phyloP scores from a whole-genome alignment of 2,888 invertebrate species.

The Hanleya hanleyi region DNA sequence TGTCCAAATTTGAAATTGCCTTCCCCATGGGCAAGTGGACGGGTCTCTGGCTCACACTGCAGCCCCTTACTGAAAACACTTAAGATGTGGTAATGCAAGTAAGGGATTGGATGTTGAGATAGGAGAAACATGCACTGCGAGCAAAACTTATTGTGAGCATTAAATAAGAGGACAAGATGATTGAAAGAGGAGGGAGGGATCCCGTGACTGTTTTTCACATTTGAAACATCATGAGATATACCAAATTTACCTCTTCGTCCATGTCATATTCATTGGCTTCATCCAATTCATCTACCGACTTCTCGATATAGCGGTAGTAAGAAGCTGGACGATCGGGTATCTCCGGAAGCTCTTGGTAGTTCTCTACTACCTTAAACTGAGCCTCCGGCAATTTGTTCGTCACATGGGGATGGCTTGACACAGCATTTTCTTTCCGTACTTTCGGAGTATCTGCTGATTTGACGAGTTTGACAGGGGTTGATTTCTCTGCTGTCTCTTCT shows the following conservation, averaged over 20 bases:
- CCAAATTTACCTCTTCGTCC: constrained; percentile 92
- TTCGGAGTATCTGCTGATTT: constrained; percentile 46
- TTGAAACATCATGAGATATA: no score
- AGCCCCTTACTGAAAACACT: no score
- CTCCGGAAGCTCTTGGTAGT: constrained; percentile 83
- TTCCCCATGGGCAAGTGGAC: no score
- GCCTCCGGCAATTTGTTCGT: constrained; percentile 81
- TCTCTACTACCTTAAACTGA: constrained; percentile 81
- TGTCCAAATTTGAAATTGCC: no score
- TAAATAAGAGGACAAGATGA: no score
- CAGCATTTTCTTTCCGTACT: constrained; percentile 49
- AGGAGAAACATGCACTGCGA: no score
- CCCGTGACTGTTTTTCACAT: background rate
- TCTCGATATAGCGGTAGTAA: constrained; percentile 92
- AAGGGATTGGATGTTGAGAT: no score
- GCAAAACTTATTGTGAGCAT: no score
- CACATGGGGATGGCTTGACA: constrained; percentile 10
- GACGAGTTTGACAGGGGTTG: constrained; percentile 23
- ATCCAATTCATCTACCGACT: constrained; percentile 94
- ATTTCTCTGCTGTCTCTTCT: constrained; percentile 67
- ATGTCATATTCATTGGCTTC: constrained; percentile 96
- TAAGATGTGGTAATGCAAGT: no score
- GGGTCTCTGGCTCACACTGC: no score
- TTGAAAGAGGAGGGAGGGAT: background rate
- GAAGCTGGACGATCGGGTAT: constrained; percentile 90